phyloP scores from a whole-genome alignment of 2,113 vertebrate species.

The Addax nasomaculatus region DNA sequence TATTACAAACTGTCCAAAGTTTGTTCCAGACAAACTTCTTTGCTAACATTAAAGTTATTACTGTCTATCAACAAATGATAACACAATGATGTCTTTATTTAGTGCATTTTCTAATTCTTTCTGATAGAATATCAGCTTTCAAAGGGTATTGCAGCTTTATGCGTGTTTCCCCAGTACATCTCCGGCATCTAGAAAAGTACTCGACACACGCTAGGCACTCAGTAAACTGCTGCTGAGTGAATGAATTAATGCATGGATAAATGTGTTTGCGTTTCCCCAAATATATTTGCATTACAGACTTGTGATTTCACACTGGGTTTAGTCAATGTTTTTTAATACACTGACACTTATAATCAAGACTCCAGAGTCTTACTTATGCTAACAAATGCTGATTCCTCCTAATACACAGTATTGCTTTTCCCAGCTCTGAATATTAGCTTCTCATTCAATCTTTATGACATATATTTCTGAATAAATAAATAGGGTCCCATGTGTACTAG shows the following conservation, averaged over 20 bases:
- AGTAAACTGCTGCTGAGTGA: constrained; percentile 4
- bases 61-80: neutral
- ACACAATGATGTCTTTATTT: neutral
- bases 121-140: constrained; percentile 15
- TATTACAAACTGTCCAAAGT: neutral
- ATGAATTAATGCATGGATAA: constrained; percentile 55
- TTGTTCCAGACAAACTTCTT: neutral
- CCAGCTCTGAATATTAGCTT: constrained; percentile 50
- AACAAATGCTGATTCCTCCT: constrained; percentile 68
- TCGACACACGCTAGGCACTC: constrained; percentile 36
- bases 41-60: neutral
- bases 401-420: constrained; percentile 51
- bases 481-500: neutral
- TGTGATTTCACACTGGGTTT: constrained; percentile 72
- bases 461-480: constrained; percentile 57
- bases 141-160: neutral
- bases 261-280: constrained; percentile 63
- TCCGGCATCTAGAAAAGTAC: neutral
- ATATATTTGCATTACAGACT: constrained; percentile 69
- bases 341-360: constrained; percentile 73
- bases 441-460: constrained; percentile 62
- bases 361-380: constrained; percentile 63
- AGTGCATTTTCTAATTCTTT: neutral
- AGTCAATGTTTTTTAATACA: constrained; percentile 70
- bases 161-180: too few species aligned